Evolutionary conservation across 2,888 invertebrate genomes (phyloP), one percentile per base, ranked within the genome.

Genomic region (Peribatodes rhomboidaria): DNA sequence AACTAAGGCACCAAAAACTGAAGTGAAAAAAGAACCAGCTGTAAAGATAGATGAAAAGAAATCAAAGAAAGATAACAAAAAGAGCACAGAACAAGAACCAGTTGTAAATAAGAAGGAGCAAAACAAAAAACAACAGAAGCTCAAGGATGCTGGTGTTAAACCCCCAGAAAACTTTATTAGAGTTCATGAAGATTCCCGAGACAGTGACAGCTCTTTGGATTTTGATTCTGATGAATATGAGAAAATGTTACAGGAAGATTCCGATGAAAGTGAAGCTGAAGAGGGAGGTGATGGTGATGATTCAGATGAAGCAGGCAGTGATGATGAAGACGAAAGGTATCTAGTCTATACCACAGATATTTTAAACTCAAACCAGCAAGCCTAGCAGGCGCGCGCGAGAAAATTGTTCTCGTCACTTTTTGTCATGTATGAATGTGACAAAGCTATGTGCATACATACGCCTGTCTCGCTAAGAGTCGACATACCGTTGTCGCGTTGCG

Each of bases 161-260:
- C 77, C 78, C 42, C 73, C 78, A 35, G 83, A 84, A 64, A 81
- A 88, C 44, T 91, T 87, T 57, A 85, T 90, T 7, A 80, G 79
- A 66, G 62, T 90, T 35, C 68, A 71, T 42, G 71, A 81, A 60
- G 79, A 82, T 13, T 73, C 79, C 20, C 81, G 75, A 61, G 85
- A 87, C 11, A 85, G 85, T 82, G 89, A 89, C 56, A 82, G 83
- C 44, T 80, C 84, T 10, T 71, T 79, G 16, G 83, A 80, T 6
- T 91, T 91, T 82, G 87, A 91, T 75, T 90, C 90, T 13, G 92
- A 91, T 81, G 90, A 85, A 61, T 92, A 81, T 85, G 87, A 87
- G 22, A 88, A 86, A 58, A 75, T 84, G 74, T 64, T 90, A 42
- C 79, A 77, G 37, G 80, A 78, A 49, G 74, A 72, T 35, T 78